A percentile compares a stretch with the other conserved stretches of the same genome.
Conservation (phyloP, 2,113 vertebrate species). For the Vanacampus margaritifer region DNA sequence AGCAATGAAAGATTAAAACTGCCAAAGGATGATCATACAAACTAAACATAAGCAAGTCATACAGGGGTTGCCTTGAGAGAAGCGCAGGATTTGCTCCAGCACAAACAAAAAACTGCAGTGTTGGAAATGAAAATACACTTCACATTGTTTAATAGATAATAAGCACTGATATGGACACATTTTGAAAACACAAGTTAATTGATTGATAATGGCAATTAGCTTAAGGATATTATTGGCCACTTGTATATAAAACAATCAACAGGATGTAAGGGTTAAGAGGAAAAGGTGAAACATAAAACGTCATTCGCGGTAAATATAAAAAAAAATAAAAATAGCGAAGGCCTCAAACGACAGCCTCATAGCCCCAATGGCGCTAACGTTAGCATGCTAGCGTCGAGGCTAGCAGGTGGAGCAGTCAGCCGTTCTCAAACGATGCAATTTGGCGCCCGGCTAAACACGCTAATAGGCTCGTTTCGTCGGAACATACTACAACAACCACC, state of each 20-base stretch:
- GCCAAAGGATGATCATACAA: neutral
- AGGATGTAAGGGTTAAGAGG: neutral
- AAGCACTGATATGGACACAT: no score
- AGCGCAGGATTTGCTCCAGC: neutral
- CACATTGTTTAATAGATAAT: neutral
- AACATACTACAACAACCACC: neutral
- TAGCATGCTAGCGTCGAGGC: constrained; percentile 57
- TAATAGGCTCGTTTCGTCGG: constrained; percentile 17
- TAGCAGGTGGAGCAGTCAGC: constrained; percentile 15
- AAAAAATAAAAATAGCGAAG: neutral
- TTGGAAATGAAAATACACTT: neutral
- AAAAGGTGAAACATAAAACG: neutral
- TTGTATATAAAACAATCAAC: neutral
- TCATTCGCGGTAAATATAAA: neutral
- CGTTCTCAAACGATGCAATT: neutral
- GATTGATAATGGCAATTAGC: neutral
- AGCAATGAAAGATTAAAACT: neutral
- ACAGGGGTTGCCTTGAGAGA: neutral
- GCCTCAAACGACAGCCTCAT: neutral
- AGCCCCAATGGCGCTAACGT: constrained; percentile 39
- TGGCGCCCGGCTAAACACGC: constrained; percentile 42
- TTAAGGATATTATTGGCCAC: neutral
- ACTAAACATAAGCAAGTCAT: neutral
- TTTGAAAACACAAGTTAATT: no score
- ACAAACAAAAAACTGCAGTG: neutral